Evolutionary conservation across 2,888 invertebrate species (phyloP).

Genomic region (Drosophila neonasuta): DNA sequence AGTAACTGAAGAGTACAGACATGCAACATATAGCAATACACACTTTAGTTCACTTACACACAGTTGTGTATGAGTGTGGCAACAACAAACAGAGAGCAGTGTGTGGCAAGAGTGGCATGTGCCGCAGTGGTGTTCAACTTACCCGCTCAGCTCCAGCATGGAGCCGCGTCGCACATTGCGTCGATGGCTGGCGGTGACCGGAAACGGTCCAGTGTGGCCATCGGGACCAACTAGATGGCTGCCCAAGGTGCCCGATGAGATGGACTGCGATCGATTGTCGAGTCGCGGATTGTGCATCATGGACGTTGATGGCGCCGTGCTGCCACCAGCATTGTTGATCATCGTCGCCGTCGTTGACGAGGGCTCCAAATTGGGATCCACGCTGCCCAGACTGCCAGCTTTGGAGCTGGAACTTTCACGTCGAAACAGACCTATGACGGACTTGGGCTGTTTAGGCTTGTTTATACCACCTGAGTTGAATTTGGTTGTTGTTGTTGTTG

Average conservation of each 20-base stretch:
- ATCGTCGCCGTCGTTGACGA: constrained; percentile 71
- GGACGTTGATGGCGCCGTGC: constrained; percentile 57
- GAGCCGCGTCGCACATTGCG: constrained; percentile 89
- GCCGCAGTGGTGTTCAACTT: constrained; percentile 78
- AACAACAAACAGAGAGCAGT: constrained; percentile 15
- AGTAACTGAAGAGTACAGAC: constrained; percentile 8
- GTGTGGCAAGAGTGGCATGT: constrained; percentile 28
- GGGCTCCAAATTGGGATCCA: constrained; percentile 82
- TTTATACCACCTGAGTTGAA: constrained; percentile 88
- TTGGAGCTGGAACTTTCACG: constrained; percentile 90
- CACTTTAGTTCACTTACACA: constrained; percentile 23
- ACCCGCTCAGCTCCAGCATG: constrained; percentile 91
- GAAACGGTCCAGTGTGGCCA: constrained; percentile 85
- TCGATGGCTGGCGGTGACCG: constrained; percentile 86
- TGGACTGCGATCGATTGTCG: constrained; percentile 79
- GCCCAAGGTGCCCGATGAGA: constrained; percentile 76
- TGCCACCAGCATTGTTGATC: constrained; percentile 80
- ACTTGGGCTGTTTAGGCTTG: constrained; percentile 91
- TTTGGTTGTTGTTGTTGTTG: constrained; percentile 23
- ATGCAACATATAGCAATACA: constrained; percentile 33
- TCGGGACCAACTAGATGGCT: constrained; percentile 74
- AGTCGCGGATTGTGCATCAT: constrained; percentile 78
- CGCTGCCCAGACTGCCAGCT: constrained; percentile 83
- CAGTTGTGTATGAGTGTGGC: constrained; percentile 29
- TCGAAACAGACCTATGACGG: constrained; percentile 94